Conservation (phyloP, 2,113 vertebrate genomes). For the Camarhynchus parvulus region DNA sequence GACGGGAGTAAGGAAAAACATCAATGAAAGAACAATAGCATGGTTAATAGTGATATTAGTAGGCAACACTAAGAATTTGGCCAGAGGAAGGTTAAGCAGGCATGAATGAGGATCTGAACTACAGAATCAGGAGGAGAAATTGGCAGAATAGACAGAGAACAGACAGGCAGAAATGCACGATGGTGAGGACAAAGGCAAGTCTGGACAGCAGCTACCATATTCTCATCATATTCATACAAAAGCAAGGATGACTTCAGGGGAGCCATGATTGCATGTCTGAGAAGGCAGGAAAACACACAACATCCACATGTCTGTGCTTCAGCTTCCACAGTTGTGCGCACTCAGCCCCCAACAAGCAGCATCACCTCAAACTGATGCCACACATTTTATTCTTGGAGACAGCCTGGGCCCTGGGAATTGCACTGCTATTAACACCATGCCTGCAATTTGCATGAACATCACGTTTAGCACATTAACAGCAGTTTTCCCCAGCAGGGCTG, state of each 20-base stretch:
- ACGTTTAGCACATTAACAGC: background rate
- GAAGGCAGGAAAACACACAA: background rate
- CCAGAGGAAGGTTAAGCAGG: background rate
- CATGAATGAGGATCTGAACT: background rate
- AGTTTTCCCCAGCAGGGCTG: background rate
- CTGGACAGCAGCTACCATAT: background rate
- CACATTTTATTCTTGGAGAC: background rate
- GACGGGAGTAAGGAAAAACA: background rate
- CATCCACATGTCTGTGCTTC: background rate
- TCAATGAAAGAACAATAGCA: background rate
- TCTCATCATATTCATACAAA: background rate
- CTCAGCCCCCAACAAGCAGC: background rate
- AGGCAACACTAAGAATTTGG: background rate
- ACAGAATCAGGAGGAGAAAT: background rate
- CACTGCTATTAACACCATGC: background rate
- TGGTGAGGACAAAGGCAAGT: background rate
- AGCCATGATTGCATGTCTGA: background rate
- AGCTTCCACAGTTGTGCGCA: background rate
- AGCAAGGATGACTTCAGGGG: background rate
- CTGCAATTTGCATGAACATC: background rate
- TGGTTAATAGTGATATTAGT: background rate
- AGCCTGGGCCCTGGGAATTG: background rate
- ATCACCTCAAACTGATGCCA: background rate
- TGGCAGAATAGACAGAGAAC: background rate
- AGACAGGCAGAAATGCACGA: background rate